A percentile compares a stretch with the other conserved stretches of the same genome.
Evolutionary conservation across 1,140 invertebrate genomes (phyloP).

Genomic region (Hypsibius dujardini): DNA sequence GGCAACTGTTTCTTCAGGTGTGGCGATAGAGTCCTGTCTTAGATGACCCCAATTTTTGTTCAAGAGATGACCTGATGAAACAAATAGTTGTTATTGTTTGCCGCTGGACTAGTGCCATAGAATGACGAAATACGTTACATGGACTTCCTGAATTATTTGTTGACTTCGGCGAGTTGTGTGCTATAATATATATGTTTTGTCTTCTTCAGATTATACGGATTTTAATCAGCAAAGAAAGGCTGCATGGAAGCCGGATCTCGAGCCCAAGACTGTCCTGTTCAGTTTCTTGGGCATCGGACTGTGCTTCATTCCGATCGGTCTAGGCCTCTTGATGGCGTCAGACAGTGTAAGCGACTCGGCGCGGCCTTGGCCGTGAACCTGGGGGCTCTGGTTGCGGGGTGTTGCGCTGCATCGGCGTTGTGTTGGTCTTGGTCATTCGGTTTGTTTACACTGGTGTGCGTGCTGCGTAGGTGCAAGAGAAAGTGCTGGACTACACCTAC

Average conservation of each 20-base stretch:
- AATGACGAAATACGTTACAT: too few species aligned
- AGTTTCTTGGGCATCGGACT: not conserved
- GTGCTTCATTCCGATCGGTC: not conserved
- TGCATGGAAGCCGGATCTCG: constrained; percentile 14
- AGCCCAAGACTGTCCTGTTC: not conserved
- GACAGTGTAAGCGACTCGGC: not conserved
- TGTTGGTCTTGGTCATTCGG: not conserved
- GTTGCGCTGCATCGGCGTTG: not conserved
- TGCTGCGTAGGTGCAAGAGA: constrained; percentile 2
- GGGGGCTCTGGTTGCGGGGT: not conserved
- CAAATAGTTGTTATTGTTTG: too few species aligned
- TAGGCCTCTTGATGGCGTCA: not conserved
- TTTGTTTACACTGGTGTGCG: not conserved
- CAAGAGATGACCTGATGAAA: too few species aligned
- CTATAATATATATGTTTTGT: not conserved
- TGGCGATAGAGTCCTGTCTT: too few species aligned
- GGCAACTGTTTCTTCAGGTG: too few species aligned
- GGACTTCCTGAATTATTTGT: too few species aligned
- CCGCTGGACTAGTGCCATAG: too few species aligned
- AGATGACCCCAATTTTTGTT: too few species aligned
- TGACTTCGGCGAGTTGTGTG: too few species aligned
- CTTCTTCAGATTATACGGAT: not conserved
- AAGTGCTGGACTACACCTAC: constrained; percentile 7
- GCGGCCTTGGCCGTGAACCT: not conserved
- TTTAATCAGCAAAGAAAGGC: not conserved